Conservation (phyloP, 2,113 vertebrate species). For the Lucifuga dentata region DNA sequence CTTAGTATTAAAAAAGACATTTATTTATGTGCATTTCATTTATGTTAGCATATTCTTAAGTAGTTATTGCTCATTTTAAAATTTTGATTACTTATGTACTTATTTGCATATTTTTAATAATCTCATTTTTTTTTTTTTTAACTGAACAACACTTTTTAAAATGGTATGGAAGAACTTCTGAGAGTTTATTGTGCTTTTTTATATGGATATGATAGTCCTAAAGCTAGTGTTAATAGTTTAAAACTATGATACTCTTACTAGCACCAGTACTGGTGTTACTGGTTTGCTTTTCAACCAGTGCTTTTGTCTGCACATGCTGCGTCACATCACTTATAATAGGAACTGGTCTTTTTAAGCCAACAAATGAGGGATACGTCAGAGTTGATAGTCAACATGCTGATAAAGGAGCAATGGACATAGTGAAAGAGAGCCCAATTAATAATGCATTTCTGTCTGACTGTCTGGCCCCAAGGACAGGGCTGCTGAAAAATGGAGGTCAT, state of each 20-base stretch:
- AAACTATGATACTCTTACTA: too few relatives aligned
- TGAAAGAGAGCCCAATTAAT: slow-evolving; percentile 79
- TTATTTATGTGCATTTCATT: neutral
- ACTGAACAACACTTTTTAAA: too few relatives aligned
- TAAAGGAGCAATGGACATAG: slow-evolving; percentile 69
- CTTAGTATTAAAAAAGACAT: neutral
- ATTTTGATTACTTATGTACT: too few relatives aligned
- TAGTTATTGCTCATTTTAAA: too few relatives aligned
- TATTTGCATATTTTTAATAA: too few relatives aligned
- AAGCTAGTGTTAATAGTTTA: too few relatives aligned
- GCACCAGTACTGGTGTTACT: neutral
- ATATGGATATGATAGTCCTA: too few relatives aligned
- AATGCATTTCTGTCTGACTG: slow-evolving; percentile 79
- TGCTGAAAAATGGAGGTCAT: slow-evolving; percentile 77
- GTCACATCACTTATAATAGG: slow-evolving; percentile 38
- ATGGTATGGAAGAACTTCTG: too few relatives aligned
- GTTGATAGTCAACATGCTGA: slow-evolving; percentile 61
- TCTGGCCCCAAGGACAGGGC: slow-evolving; percentile 70
- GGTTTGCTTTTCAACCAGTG: slow-evolving; percentile 1
- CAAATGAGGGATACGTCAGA: slow-evolving; percentile 60
- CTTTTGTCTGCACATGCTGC: slow-evolving; percentile 34
- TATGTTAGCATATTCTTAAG: too few relatives aligned
- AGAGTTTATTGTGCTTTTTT: too few relatives aligned
- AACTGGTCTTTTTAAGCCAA: slow-evolving; percentile 37
- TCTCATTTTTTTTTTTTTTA: too few relatives aligned